A percentile compares a stretch with the other conserved stretches of the same genome.
Evolutionary conservation across 2,113 vertebrate species (phyloP).

Genomic region (Gymnobelideus leadbeateri): DNA sequence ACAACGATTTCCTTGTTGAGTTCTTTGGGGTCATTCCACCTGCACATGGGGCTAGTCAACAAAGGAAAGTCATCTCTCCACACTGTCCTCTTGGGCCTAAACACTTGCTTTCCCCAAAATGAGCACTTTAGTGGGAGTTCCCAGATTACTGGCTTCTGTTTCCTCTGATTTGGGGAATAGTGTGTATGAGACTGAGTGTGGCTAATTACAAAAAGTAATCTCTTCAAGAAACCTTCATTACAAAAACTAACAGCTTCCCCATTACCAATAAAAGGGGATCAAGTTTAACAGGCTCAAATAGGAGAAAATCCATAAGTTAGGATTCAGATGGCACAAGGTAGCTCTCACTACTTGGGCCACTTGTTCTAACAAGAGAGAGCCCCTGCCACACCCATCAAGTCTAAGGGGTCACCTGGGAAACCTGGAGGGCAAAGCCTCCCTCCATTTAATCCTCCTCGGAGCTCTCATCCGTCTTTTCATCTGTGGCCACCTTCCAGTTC

Average conservation of each 20-base stretch:
- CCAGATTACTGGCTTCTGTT: conserved; percentile 59
- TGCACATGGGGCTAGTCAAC: conserved; percentile 13
- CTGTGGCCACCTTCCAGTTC: conserved; percentile 92
- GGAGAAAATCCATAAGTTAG: conserved; percentile 59
- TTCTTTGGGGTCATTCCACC: conserved; percentile 14
- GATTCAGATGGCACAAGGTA: conserved; percentile 62
- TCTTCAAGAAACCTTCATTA: conserved; percentile 76
- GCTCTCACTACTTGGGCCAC: conserved; percentile 34
- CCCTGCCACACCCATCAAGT: conserved; percentile 51
- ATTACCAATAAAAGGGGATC: conserved; percentile 69
- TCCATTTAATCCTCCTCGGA: conserved; percentile 88
- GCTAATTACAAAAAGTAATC: conserved; percentile 78
- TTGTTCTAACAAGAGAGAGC: conserved; percentile 17
- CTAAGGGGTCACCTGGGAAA: conserved; percentile 45
- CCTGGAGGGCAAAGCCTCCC: not conserved
- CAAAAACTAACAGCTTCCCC: conserved; percentile 76
- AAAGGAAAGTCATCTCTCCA: conserved; percentile 22
- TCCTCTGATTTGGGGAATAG: conserved; percentile 67
- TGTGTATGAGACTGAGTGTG: conserved; percentile 61
- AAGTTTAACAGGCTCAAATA: conserved; percentile 72
- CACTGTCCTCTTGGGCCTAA: conserved; percentile 35
- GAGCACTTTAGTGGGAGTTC: conserved; percentile 46
- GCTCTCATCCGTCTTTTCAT: conserved; percentile 91
- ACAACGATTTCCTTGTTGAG: conserved; percentile 10
- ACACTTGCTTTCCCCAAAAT: conserved; percentile 49